Base-by-base conservation (phyloP, 2,888 invertebrate genomes). In the Argyresthia goedartella region DNA sequence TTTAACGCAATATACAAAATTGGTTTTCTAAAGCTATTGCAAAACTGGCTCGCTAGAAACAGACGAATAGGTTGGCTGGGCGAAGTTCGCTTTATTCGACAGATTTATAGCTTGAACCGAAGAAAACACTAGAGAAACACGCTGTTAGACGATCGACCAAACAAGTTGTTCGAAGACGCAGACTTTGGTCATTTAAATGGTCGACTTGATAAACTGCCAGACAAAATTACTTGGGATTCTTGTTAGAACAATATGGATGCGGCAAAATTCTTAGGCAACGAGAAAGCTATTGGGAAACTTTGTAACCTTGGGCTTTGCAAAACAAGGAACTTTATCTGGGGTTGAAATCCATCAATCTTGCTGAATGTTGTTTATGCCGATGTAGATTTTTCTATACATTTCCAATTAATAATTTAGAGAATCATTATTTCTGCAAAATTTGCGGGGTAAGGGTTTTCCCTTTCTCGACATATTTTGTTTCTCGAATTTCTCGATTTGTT, bases 141-240 rank as follows among this genome's bases (percentile, higher is more conserved):
- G 59, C 69, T 65, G 69, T 66, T 70, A 66, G 69, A 65, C 70
- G 69, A 76, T 78, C 75, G 71, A 69, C 71, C 70, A 72, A 78
- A 76, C 78, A 80, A 81, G 64, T 77, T 75, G 74, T 79, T 79
- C 73, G 71, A 62, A 66, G 65, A 62, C 67, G 71, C 69, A 70
- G 75, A 78, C 73, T 80, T 78, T 68, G 76, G 80, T 77, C 80
- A 81, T 82, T 81, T 81, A 78, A 81, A 81, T 80, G 81, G 72
- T 76, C 67, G 67, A 63, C 75, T 76, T 81, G 80, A 82, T 75
- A 81, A 78, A 81, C 65, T 78, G 76, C 71, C 67, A 57, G 62
- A 57, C 64, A 63, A 67, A 73, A 78, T 75, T 76, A 73, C 71
- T 73, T 70, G 50, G 53, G 53, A 53, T 43, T 36, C 51, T 50